Evolutionary conservation across 2,797 vertebrate species (phyloP).

Genomic region (Podargus strigoides): DNA sequence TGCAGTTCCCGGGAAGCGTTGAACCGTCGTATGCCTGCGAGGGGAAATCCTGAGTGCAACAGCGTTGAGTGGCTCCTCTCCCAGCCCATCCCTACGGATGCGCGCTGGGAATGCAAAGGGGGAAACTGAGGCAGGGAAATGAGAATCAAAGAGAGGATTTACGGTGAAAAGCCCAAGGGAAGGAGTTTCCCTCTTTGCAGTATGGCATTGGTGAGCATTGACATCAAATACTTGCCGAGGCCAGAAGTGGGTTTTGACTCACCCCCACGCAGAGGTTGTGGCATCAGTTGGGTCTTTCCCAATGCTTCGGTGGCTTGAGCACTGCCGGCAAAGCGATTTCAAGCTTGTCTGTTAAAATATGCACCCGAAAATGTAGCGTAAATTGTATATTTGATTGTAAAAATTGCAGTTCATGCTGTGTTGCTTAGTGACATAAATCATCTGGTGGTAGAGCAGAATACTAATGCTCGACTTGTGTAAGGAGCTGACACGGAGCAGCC

Average conservation of each 20-base stretch:
- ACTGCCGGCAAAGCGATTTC: not conserved
- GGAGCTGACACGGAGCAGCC: conserved; percentile 6
- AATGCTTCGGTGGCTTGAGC: not conserved
- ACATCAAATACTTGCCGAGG: not conserved
- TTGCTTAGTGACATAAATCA: conserved; percentile 63
- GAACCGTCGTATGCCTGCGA: not conserved
- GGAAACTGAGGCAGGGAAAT: not conserved
- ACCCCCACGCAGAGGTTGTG: not conserved
- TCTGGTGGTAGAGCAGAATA: not conserved
- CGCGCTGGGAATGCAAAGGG: fast-evolving
- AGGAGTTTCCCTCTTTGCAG: not conserved
- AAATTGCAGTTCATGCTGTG: conserved; percentile 52
- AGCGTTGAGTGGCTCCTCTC: not conserved
- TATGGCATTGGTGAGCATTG: fast-evolving
- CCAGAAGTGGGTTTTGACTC: not conserved
- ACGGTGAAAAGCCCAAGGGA: not conserved
- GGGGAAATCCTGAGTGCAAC: not conserved
- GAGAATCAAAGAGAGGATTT: not conserved
- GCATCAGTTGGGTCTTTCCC: not conserved
- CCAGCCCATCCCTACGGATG: fast-evolving
- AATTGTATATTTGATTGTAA: conserved; percentile 54
- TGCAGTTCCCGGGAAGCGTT: not conserved
- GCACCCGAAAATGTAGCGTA: conserved; percentile 1
- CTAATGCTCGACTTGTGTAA: not conserved
- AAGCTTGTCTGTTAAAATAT: conserved; percentile 5